Percentiles rank a stretch among this genome's conserved stretches.
These are phyloP conservation scores for Drosophila colorata DNA, from an alignment of 2,888 invertebrate species.

Conservation along the genomic window DNA sequence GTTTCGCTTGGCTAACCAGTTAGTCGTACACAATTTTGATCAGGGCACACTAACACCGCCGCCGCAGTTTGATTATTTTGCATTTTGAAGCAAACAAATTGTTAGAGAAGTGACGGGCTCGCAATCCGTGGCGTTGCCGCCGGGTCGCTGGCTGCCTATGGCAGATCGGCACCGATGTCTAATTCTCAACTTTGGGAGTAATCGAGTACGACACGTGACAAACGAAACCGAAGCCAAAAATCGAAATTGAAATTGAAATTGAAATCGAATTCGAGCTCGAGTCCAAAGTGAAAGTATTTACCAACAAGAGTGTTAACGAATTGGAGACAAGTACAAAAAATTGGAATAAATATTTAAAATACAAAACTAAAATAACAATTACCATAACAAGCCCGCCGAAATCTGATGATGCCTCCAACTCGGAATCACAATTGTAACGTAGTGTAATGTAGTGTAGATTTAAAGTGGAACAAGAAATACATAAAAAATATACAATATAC, in stretches of 20 bases:
- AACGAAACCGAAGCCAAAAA: constrained; percentile 5
- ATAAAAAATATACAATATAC: constrained; percentile 17
- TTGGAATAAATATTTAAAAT: constrained; percentile 7
- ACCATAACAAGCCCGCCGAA: constrained; percentile 59
- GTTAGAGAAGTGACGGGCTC: constrained; percentile 45
- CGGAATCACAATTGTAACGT: constrained; percentile 21
- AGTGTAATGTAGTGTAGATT: constrained; percentile 25
- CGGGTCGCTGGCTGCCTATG: constrained; percentile 60
- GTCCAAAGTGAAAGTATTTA: constrained; percentile 15
- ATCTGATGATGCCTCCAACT: constrained; percentile 21
- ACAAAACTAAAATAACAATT: neutral
- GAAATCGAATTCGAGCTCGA: neutral
- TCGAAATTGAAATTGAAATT: neutral
- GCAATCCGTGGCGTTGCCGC: constrained; percentile 70
- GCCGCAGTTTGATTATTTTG: constrained; percentile 60
- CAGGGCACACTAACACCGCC: constrained; percentile 56
- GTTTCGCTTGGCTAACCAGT: constrained; percentile 83
- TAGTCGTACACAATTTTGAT: constrained; percentile 68
- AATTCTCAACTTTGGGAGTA: constrained; percentile 9
- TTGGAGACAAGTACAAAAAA: constrained; percentile 28
- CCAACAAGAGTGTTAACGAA: constrained; percentile 6
- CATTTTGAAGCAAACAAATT: constrained; percentile 59
- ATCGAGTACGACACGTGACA: too few relatives aligned
- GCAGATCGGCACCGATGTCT: constrained; percentile 54
- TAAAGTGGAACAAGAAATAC: constrained; percentile 16